Conservation (phyloP, 1,140 invertebrate species). For the Zaprionus africanus region DNA sequence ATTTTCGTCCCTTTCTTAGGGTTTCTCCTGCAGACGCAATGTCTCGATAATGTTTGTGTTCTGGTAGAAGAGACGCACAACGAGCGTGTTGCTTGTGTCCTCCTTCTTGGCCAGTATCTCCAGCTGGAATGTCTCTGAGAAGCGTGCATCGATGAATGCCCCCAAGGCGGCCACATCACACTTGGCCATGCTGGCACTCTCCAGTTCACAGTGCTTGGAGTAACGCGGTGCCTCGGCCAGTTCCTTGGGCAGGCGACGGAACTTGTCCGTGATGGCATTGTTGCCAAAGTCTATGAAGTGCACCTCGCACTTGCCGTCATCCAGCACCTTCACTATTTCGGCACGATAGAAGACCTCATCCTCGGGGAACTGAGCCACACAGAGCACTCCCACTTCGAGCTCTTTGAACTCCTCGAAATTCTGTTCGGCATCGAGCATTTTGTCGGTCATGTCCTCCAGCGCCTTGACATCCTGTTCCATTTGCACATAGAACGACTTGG, state of each 20-base stretch:
- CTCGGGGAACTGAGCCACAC: slow-evolving; percentile 88
- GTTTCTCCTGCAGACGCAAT: slow-evolving; percentile 55
- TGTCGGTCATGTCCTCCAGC: slow-evolving; percentile 87
- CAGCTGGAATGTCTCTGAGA: slow-evolving; percentile 82
- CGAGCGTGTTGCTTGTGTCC: slow-evolving; percentile 38
- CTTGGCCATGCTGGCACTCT: slow-evolving; percentile 84
- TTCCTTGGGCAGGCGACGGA: slow-evolving; percentile 88
- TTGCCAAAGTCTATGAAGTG: slow-evolving; percentile 91
- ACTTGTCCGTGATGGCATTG: slow-evolving; percentile 86
- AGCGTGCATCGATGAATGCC: slow-evolving; percentile 84
- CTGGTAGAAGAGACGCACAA: slow-evolving; percentile 78
- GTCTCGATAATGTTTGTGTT: slow-evolving; percentile 71
- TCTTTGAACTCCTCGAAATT: slow-evolving; percentile 85
- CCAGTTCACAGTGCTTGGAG: slow-evolving; percentile 87
- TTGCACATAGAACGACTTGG: slow-evolving; percentile 88
- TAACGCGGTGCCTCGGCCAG: slow-evolving; percentile 86
- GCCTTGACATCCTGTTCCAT: slow-evolving; percentile 85
- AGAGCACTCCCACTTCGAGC: slow-evolving; percentile 86
- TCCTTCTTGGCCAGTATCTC: slow-evolving; percentile 72
- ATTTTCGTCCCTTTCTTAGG: slow-evolving; percentile 14
- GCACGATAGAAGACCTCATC: slow-evolving; percentile 89
- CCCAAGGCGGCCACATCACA: slow-evolving; percentile 66
- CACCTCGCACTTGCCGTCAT: slow-evolving; percentile 85
- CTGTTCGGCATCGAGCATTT: slow-evolving; percentile 85
- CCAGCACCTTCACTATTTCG: slow-evolving; percentile 76